Percentiles rank a stretch among this genome's conserved stretches.
Conservation (phyloP, 1,140 invertebrate genomes). For the Temnothorax nylanderi region DNA sequence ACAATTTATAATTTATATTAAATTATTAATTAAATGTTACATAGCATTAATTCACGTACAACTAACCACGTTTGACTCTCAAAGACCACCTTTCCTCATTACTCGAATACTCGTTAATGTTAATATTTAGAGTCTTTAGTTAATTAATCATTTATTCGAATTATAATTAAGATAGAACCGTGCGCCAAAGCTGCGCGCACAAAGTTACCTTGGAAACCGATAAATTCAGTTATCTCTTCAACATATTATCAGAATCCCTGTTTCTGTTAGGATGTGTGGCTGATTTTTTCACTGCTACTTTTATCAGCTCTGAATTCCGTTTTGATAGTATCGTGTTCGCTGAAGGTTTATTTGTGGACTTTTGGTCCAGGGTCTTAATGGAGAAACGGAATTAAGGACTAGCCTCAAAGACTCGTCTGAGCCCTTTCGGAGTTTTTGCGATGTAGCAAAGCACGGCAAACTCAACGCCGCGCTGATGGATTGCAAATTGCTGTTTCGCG, state of each 20-base stretch:
- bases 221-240: slow-evolving; percentile 14
- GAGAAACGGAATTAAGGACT: neutral
- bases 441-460: neutral
- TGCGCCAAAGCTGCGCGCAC: neutral
- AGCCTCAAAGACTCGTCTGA: neutral
- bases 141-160: too few species aligned
- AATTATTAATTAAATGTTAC: too few species aligned
- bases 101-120: too few species aligned
- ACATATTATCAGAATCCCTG: neutral
- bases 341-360: slow-evolving; percentile 1
- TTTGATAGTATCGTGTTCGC: neutral
- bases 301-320: neutral
- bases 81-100: too few species aligned
- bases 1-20: too few species aligned
- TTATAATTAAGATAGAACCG: slow-evolving; percentile 12
- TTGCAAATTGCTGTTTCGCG: slow-evolving; percentile 30
- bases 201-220: slow-evolving; percentile 1
- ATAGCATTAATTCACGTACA: too few species aligned
- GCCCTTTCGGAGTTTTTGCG: neutral
- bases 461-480: neutral
- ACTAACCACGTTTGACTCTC: too few species aligned
- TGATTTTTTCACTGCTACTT: slow-evolving; percentile 1
- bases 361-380: slow-evolving; percentile 1
- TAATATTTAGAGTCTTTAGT: too few species aligned
- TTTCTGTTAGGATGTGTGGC: neutral